A percentile compares a stretch with the other conserved stretches of the same genome.
Evolutionary conservation across 23 tunicate species (phyloP).

Genomic region (Ascidia mentula): DNA sequence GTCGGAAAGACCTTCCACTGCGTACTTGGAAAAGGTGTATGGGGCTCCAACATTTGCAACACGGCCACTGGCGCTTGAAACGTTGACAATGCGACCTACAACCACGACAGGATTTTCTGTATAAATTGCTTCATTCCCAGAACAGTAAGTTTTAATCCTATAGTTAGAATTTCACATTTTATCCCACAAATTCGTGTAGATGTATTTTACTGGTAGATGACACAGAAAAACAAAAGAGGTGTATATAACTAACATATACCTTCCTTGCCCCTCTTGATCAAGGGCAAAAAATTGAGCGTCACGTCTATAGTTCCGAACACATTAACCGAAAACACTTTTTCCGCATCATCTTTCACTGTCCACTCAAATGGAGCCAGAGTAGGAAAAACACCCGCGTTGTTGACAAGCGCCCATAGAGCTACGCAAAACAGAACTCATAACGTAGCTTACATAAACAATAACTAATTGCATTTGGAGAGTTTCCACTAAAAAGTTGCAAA

Average conservation of each 20-base stretch:
- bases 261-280: conserved; percentile 33
- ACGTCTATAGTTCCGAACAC: conserved; percentile 27
- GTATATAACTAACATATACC: too few species aligned
- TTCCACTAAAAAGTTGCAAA: too few species aligned
- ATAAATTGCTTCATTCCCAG: too few species aligned
- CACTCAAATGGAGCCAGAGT: conserved; percentile 24
- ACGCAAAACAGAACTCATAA: too few species aligned
- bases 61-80: neutral
- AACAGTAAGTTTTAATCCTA: too few species aligned
- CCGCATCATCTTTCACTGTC: conserved; percentile 24
- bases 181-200: too few species aligned
- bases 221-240: too few species aligned
- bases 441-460: too few species aligned
- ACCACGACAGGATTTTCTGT: too few species aligned
- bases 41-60: neutral
- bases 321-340: conserved; percentile 25
- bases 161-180: too few species aligned
- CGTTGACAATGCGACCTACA: neutral
- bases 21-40: conserved; percentile 1
- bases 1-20: conserved; percentile 12
- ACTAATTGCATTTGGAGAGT: too few species aligned
- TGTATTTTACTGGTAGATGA: too few species aligned
- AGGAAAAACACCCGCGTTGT: conserved; percentile 30
- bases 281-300: conserved; percentile 25
- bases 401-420: conserved; percentile 43